These are phyloP conservation scores for Eunapius fragilis DNA, from an alignment of 37 sponge, comb jelly and placozoan species.

Conservation along the genomic window DNA sequence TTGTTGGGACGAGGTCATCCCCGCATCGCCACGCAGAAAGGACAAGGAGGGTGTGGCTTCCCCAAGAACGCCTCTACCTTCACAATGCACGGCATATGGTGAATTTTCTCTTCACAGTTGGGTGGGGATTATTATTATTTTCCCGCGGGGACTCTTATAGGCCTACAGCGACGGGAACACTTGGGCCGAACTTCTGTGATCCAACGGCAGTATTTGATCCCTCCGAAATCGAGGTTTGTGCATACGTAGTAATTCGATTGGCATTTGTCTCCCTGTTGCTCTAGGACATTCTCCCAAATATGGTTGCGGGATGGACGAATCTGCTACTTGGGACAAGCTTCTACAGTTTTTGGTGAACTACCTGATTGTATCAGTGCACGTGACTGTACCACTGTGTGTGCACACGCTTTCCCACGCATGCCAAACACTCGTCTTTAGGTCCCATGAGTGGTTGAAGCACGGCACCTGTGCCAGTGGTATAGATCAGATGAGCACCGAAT, in stretches of 20 bases:
- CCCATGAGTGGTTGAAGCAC: slow-evolving; percentile 66
- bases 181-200: slow-evolving; percentile 44
- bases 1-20: no score
- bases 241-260: not conserved
- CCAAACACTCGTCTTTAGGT: slow-evolving; percentile 15
- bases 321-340: not conserved
- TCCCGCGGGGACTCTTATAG: not conserved
- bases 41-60: slow-evolving; percentile 5
- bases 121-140: not conserved
- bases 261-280: not conserved
- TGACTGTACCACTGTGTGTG: not conserved
- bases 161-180: slow-evolving; percentile 33
- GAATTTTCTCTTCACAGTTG: not conserved
- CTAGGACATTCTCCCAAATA: slow-evolving; percentile 31
- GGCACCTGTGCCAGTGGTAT: slow-evolving; percentile 41
- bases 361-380: not conserved
- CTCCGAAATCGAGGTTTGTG: slow-evolving; percentile 15
- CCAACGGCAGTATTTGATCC: slow-evolving; percentile 13
- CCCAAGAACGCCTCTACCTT: slow-evolving; percentile 36
- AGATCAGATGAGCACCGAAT: slow-evolving; percentile 8
- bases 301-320: slow-evolving; percentile 42
- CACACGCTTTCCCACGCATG: not conserved
- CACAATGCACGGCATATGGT: slow-evolving; percentile 70
- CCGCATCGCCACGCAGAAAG: no score
- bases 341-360: slow-evolving; percentile 41